Evolutionary conservation across 2,113 vertebrate species (phyloP).

Genomic region (Junco hyemalis): DNA sequence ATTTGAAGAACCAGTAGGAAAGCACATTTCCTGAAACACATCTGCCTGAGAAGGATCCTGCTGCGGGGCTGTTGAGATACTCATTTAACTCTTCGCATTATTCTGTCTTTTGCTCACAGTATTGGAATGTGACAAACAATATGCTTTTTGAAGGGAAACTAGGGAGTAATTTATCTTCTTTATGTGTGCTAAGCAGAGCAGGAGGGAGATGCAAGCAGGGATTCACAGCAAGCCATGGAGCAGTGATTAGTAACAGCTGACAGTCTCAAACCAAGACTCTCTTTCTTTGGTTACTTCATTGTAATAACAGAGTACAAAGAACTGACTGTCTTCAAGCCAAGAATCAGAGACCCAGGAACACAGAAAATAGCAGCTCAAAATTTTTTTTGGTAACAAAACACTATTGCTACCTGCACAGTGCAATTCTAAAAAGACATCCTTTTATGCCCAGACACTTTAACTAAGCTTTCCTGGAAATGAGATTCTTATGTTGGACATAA

Average conservation of each 20-base stretch:
- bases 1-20: neutral
- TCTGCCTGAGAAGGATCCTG: constrained; percentile 54
- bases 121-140: constrained; percentile 82
- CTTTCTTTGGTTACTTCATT: constrained; percentile 80
- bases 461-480: neutral
- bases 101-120: constrained; percentile 71
- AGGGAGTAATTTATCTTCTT: constrained; percentile 81
- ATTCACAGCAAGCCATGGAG: constrained; percentile 76
- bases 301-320: constrained; percentile 79
- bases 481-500: neutral
- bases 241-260: constrained; percentile 85
- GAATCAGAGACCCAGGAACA: constrained; percentile 71
- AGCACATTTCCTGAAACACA: constrained; percentile 61
- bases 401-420: constrained; percentile 60
- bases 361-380: constrained; percentile 66
- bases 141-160: constrained; percentile 79
- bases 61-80: constrained; percentile 65
- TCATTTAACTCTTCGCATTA: constrained; percentile 71
- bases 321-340: constrained; percentile 79
- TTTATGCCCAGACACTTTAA: neutral
- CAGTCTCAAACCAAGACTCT: constrained; percentile 75
- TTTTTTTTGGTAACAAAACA: constrained; percentile 59
- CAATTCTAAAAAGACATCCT: constrained; percentile 33
- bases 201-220: constrained; percentile 71
- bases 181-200: constrained; percentile 85